Evolutionary conservation across 2,113 vertebrate genomes (phyloP).

Genomic region (Poeciliopsis turrubarensis): DNA sequence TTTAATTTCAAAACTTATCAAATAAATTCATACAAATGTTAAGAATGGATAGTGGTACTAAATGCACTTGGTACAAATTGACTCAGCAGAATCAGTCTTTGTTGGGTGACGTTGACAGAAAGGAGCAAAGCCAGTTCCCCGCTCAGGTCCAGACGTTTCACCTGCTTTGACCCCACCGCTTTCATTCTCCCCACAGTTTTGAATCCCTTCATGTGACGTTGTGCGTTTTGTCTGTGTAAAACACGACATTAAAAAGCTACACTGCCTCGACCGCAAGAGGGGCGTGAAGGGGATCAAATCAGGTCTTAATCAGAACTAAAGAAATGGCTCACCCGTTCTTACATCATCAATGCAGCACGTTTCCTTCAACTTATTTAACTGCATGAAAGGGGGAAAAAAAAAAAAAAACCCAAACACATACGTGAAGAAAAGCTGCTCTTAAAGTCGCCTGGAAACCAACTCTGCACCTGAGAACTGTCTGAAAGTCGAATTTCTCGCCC

Average conservation of each 20-base stretch:
- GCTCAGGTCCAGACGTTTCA: conserved; percentile 24
- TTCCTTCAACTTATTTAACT: conserved; percentile 10
- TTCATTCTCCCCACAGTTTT: not conserved
- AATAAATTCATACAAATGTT: conserved; percentile 98
- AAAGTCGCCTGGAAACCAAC: conserved; percentile 25
- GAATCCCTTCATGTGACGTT: conserved; percentile 32
- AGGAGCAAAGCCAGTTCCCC: conserved; percentile 56
- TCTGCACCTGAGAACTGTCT: conserved; percentile 54
- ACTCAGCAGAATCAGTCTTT: conserved; percentile 85
- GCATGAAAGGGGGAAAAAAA: not conserved
- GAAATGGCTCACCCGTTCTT: conserved; percentile 26
- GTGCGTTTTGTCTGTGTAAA: conserved; percentile 8
- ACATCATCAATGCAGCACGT: not conserved
- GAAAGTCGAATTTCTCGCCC: conserved; percentile 5
- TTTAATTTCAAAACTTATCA: conserved; percentile 94
- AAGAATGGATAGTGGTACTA: conserved; percentile 94
- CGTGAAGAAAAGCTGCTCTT: conserved; percentile 5
- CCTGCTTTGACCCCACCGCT: conserved; percentile 21
- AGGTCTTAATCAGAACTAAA: conserved; percentile 26
- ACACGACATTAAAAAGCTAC: conserved; percentile 19
- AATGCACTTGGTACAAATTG: conserved; percentile 92
- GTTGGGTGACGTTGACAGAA: conserved; percentile 82
- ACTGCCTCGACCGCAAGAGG: not conserved
- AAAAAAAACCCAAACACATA: not conserved
- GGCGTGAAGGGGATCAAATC: not conserved